Evolutionary conservation across 2,113 vertebrate genomes (phyloP).

Genomic region (Martes martes): DNA sequence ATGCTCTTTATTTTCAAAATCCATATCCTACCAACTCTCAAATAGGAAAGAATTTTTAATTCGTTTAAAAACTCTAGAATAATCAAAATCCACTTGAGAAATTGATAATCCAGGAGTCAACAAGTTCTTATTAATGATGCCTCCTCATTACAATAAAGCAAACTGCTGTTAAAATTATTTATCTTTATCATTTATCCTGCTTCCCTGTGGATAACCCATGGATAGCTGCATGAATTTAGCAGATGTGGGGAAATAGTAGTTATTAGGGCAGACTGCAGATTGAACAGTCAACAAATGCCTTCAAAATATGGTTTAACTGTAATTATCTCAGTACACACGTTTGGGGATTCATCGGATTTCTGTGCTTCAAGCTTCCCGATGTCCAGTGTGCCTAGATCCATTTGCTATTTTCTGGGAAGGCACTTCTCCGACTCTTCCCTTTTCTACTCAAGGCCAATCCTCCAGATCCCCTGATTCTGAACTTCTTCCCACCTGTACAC

Average conservation of each 20-base stretch:
- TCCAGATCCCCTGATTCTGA: neutral
- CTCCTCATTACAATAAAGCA: conserved; percentile 41
- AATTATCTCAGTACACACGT: neutral
- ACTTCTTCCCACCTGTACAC: neutral
- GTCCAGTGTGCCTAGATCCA: neutral
- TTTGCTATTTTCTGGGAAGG: neutral
- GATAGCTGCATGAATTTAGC: conserved; percentile 4
- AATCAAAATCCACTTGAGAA: neutral
- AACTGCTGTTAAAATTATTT: conserved; percentile 36
- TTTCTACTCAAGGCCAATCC: neutral
- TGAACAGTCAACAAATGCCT: conserved; percentile 11
- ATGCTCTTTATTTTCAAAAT: conserved; percentile 4
- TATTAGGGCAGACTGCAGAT: neutral
- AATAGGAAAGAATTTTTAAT: neutral
- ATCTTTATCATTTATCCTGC: neutral
- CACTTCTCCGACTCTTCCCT: neutral
- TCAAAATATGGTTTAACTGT: neutral
- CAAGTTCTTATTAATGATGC: conserved; percentile 24
- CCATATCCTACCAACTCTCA: neutral
- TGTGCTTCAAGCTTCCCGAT: neutral
- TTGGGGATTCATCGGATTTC: neutral
- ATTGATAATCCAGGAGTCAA: conserved; percentile 21
- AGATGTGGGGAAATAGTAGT: conserved; percentile 6
- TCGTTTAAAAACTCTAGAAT: conserved; percentile 21
- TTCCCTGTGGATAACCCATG: neutral